phyloP scores from a whole-genome alignment of 2,113 vertebrate genomes.

The Zosterops lateralis region DNA sequence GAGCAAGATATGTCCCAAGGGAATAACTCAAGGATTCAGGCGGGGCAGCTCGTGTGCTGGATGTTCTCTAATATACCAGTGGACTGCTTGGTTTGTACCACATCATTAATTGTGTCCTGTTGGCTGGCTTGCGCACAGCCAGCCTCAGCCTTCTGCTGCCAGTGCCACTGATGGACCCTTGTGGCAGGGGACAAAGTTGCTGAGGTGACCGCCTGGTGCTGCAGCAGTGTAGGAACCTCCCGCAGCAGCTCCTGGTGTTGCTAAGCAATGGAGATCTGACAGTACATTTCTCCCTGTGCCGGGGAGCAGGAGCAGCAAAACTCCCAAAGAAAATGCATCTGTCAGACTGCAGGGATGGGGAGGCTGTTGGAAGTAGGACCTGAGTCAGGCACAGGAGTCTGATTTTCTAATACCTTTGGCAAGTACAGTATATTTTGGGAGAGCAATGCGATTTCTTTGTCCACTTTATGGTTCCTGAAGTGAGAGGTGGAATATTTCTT shows the following conservation, averaged over 20 bases:
- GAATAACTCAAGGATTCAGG: neutral
- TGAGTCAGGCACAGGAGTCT: neutral
- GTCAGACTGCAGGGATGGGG: neutral
- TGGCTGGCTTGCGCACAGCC: neutral
- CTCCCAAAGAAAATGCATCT: neutral
- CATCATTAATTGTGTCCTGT: neutral
- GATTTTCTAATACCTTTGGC: neutral
- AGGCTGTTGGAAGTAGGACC: neutral
- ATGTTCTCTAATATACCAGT: neutral
- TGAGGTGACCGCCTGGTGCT: neutral
- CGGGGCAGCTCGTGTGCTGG: neutral
- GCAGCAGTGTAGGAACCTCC: neutral
- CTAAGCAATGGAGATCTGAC: conserved; percentile 8
- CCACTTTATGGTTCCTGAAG: neutral
- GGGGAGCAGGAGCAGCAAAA: neutral
- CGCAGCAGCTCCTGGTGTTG: neutral
- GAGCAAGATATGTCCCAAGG: neutral
- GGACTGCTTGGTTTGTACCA: neutral
- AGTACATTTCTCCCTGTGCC: neutral
- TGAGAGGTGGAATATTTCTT: neutral
- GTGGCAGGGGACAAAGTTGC: accelerated
- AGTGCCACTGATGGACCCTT: accelerated
- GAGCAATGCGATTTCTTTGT: neutral
- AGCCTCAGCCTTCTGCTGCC: neutral
- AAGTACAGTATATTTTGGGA: neutral